Evolutionary conservation across 1,140 invertebrate species (phyloP), one percentile per base, ranked within the genome.

Genomic region (Bombus pyrosoma): DNA sequence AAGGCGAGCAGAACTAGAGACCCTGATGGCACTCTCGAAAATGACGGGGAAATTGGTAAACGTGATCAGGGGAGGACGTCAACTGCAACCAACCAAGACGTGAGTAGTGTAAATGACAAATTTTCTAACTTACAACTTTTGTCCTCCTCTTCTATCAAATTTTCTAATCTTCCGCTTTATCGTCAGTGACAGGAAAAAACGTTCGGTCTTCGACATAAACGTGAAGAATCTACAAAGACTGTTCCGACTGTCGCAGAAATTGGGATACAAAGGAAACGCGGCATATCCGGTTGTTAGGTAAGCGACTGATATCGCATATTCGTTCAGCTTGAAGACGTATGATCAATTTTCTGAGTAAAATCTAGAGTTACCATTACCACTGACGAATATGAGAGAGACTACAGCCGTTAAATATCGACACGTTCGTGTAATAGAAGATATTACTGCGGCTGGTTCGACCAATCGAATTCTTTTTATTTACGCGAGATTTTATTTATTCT

Each of bases 1-100:
- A 86, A 91, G 96, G 71, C 86, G 96, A 64, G 96, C 96, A 22
- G 96, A 96, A 89, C 85, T 96, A 86, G 95, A 96, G 89, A 96
- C 96, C 2, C 86, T 96, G 28, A 83, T 96, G 64, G 95, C 94
- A 0, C 90, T 96, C 37, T 89, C 89, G 10, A 94, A 93, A 87
- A 90, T 95, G 86, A 93, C 91, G 72, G 93, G 93, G 22, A 91
- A 93, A 73, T 88, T 93, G 25, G 89, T 62, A 10, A 66, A 53
- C 18, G 32, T 32, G 8, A 69, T 41, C 1, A 72, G 68, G n/a
- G 66, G 28, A 39, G 71, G 64, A 15, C 53, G 66, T 43, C 80
- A 81, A 12, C 6, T 86, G 25, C 72, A 90, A 34, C 10, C 34
- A 3, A 15, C 0, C 4, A 81, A 34, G n/a, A 59, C 66, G 89